Base-by-base conservation (phyloP, 2,113 vertebrate species). In the Pampusana beccarii region DNA sequence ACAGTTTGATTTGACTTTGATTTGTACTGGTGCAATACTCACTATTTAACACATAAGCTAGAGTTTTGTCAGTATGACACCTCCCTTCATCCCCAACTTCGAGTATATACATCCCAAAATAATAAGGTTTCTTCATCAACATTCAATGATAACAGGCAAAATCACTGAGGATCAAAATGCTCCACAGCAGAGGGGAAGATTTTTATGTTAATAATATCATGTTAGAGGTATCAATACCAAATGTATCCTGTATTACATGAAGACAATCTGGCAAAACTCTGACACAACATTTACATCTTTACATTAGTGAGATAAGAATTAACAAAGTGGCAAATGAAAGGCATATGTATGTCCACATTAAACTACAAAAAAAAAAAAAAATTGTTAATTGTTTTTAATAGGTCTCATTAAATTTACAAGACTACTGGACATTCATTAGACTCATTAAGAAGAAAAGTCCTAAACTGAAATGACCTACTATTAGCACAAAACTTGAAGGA, bases 61-160 rank as follows among this genome's bases (percentile, higher is more conserved):
- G 5, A 34, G 14, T 44, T 87, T 53, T 80, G 20, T 31, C n/a
- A 60, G 24, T 21, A 51, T 10, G 25, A 51, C 16, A 72, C 13
- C 29, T 19, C 8, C 14, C 21, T 94, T 44, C 23, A 16, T 4
- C 2, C 0, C 5, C 3, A 26, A n/a, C n/a, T 5, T 8, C 11
- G 33, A 11, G 17, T 38, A 54, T 53, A 9, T 7, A 51, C 9
- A 74, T 40, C 21, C 53, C 42, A 83, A 85, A 85, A 82, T 29
- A 90, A 58, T 21, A 11, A 42, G 1, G 2, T 79, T 91, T 62
- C 57, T 71, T 82, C 42, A 90, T 33, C n/a, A 75, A n/a, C 17
- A 31, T 48, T 46, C 40, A 57, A 40, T 19, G 24, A 44, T 7
- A 95, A 9, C 21, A 67, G 31, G 9, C 10, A 88, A 91, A 74